Evolutionary conservation across 2,888 invertebrate genomes (phyloP).

Genomic region (Euzetes globulus): DNA sequence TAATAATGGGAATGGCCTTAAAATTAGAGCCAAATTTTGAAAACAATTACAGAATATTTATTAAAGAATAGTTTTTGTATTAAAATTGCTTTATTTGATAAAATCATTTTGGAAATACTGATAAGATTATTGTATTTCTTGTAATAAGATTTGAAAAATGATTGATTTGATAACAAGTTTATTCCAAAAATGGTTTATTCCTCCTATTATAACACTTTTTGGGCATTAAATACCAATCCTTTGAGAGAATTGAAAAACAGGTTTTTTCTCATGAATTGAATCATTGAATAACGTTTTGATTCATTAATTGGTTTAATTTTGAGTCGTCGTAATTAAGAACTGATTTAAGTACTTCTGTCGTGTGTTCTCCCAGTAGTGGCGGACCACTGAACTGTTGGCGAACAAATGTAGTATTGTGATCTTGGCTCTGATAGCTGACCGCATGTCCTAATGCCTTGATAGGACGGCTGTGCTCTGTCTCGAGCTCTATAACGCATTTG

Average conservation of each 20-base stretch:
- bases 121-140: neutral
- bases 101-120: neutral
- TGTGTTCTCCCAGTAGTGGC: slow-evolving; percentile 80
- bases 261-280: neutral
- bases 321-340: slow-evolving; percentile 41
- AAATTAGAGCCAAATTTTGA: too few relatives aligned
- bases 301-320: slow-evolving; percentile 36
- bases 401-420: neutral
- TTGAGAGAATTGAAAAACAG: neutral
- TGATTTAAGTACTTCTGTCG: slow-evolving; percentile 60
- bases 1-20: too few relatives aligned
- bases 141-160: neutral
- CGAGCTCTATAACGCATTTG: slow-evolving; percentile 46
- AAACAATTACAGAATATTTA: too few relatives aligned
- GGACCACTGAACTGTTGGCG: slow-evolving; percentile 54
- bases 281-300: slow-evolving; percentile 51
- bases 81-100: too few relatives aligned
- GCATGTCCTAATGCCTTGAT: slow-evolving; percentile 68
- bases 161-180: neutral
- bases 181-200: neutral
- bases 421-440: slow-evolving; percentile 63
- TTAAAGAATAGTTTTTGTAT: too few relatives aligned
- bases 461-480: slow-evolving; percentile 60
- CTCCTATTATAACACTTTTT: neutral
- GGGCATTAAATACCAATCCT: neutral